Base-by-base conservation (phyloP, 2,797 vertebrate genomes). In the Clarias platycephalus region DNA sequence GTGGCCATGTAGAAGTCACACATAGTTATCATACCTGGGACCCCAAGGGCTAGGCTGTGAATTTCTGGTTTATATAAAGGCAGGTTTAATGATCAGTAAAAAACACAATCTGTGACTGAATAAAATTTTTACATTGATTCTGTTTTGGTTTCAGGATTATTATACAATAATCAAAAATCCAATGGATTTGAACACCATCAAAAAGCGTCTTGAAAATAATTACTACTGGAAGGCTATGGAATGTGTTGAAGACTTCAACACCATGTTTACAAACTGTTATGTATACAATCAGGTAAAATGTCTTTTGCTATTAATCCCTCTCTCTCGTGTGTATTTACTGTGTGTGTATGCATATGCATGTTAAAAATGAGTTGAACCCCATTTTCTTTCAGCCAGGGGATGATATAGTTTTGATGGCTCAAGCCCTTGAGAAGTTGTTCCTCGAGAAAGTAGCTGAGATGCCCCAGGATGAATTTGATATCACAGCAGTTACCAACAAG, bases 201-300 rank as follows among this genome's bases (percentile, higher is more conserved):
- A 95, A 90, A 97, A 95, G 88, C 95, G 97, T 13, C 95, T 99
- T 84, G 96, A 98, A 89, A 96, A 97, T 90, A 96, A 93, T 85
- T 99, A 97, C 89, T 99, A 99, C 87, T 94, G 91, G 88, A 94
- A 95, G 84, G 96, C 96, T 80, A 89, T 92, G 40, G 96, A 98
- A 85, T 99, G 97, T 84, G 89, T 98, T 66, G 93, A 97, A 87
- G 97, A 99, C 90, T 95, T 99, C 84, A 97, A 96, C 86, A 94
- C 89, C 0, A 97, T 99, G 97, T 99, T 99, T 90, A 94, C 93
- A 83, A 99, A 99, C 91, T 99, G 98, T 90, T 98, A 97, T 40
- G 77, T 95, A 70, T 99, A 99, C 90, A 99, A 99, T 90, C 96
- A 93, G 96, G 98, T 98, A 94, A 90, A 94, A 16, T 37, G 5